phyloP scores from a whole-genome alignment of 2,797 vertebrate genomes.

The Eulemur albifrons region DNA sequence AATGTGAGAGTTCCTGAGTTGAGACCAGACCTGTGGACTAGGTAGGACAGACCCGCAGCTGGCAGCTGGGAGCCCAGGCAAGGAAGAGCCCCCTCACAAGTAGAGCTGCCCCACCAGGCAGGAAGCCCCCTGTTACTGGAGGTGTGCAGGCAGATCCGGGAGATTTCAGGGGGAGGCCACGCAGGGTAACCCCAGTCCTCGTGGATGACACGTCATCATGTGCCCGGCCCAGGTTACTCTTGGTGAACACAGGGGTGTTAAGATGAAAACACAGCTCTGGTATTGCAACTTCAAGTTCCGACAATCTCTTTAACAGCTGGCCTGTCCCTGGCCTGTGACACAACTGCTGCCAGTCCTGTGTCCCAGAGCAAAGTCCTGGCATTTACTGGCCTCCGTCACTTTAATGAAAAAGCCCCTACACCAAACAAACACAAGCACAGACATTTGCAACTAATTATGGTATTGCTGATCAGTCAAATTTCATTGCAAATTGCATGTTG shows the following conservation, averaged over 20 bases:
- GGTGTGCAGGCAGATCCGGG: not conserved
- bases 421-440: constrained; percentile 82
- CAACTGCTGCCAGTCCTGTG: constrained; percentile 42
- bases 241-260: not conserved
- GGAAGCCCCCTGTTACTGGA: not conserved
- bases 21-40: not conserved
- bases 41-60: not conserved
- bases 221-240: not conserved
- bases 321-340: constrained; percentile 34
- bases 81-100: not conserved
- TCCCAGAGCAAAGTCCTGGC: constrained; percentile 62
- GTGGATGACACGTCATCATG: not conserved
- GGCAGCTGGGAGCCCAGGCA: not conserved
- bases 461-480: constrained; percentile 87
- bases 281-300: not conserved
- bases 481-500: constrained; percentile 82
- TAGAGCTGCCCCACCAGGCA: not conserved
- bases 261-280: not conserved
- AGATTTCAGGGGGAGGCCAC: not conserved
- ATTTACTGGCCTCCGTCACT: constrained; percentile 76
- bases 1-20: not conserved
- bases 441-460: constrained; percentile 87
- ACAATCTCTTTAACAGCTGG: not conserved
- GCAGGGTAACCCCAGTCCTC: not conserved
- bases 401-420: constrained; percentile 84